Conservation (phyloP, 1,140 invertebrate genomes). For the Drosophila arawakana region DNA sequence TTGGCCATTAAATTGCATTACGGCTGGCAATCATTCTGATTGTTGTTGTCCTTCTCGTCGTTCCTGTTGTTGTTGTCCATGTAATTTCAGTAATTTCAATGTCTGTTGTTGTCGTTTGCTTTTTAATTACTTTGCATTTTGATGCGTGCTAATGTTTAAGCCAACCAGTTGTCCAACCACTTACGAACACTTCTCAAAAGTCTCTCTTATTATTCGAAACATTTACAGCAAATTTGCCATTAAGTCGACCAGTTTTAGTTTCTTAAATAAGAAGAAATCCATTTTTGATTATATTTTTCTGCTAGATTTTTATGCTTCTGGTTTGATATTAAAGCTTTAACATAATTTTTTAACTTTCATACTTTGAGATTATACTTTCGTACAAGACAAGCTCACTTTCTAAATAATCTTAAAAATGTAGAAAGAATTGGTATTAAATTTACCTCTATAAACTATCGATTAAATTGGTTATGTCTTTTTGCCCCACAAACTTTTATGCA, state of each 20-base stretch:
- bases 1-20: constrained; percentile 79
- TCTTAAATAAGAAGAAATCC: not conserved
- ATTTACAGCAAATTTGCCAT: not conserved
- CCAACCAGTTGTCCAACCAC: constrained; percentile 1
- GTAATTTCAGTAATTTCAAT: constrained; percentile 53
- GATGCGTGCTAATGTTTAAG: constrained; percentile 46
- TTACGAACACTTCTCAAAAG: constrained; percentile 9
- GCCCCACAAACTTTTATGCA: not conserved
- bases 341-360: too few species aligned
- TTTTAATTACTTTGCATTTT: constrained; percentile 58
- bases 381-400: too few species aligned
- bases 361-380: too few species aligned
- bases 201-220: not conserved
- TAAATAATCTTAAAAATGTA: not conserved
- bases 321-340: too few species aligned
- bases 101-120: constrained; percentile 38
- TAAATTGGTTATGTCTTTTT: not conserved
- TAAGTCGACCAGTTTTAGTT: not conserved
- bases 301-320: too few species aligned
- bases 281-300: too few species aligned
- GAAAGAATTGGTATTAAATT: not conserved
- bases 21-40: constrained; percentile 72
- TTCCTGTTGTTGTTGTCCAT: constrained; percentile 23
- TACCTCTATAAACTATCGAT: not conserved
- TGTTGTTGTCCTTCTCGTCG: constrained; percentile 31